Evolutionary conservation across 2,113 vertebrate species (phyloP), one percentile per base, ranked within the genome.

Genomic region (Acinonyx jubatus): DNA sequence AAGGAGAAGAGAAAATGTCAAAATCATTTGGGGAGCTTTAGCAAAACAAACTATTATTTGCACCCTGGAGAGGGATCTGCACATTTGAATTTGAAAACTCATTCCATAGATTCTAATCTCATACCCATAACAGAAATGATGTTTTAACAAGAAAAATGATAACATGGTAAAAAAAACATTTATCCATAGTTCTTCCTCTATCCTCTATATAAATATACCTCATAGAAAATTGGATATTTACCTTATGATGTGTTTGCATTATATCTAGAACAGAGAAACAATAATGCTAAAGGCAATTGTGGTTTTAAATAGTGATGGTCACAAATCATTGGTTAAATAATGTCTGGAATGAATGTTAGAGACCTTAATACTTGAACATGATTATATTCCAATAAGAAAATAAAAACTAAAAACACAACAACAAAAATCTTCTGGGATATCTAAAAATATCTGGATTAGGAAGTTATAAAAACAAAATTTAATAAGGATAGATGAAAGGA

Each of bases 401-500:
- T 3, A 27, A 41, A 82, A 68, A 66, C 50, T 23, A 78, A 66
- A 78, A 66, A 27, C 82, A 57, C 13, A 65, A 74, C 7, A 81
- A 48, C 63, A 66, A 61, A 90, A 65, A 65, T 78, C 88, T 90
- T 55, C 57, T 74, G 31, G 15, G 21, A 45, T 82, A 52, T 71
- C 69, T 76, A 9, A 36, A 85, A 88, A 61, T 71, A 84, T 25
- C 61, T 88, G 23, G 16, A 69, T 82, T 68, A 93, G 66, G 29
- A 91, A 96, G 16, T 31, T 45, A 74, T 82, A 88, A 86, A 66
- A 89, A 87, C 45, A 80, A 88, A 89, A 65, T 74, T 74, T 45
- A 73, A 68, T 52, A 76, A 90, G 27, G 38, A 29, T 6, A 82
- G 78, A 45, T 69, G 31, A 91, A 83, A 90, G 29, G 25, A 74